Conservation (phyloP, 2,888 invertebrate species). For the Sphaeridia pumilis region DNA sequence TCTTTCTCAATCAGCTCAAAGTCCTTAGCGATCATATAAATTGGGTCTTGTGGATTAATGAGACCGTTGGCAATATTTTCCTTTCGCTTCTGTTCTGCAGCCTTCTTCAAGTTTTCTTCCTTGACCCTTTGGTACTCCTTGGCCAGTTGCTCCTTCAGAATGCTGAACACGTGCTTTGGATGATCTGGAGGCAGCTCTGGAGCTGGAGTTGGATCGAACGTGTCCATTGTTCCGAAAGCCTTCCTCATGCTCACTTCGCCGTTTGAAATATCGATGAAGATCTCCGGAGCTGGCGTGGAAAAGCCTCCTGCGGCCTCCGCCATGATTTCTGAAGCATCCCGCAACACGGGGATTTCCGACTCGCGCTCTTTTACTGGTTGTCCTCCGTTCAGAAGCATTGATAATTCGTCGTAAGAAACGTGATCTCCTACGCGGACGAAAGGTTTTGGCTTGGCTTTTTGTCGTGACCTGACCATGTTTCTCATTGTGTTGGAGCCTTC, state of each 20-base stretch:
- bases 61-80: constrained; percentile 27
- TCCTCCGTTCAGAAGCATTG: constrained; percentile 13
- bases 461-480: no score
- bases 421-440: constrained; percentile 29
- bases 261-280: constrained; percentile 34
- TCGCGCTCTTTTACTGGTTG: background rate
- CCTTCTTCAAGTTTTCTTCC: constrained; percentile 21
- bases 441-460: constrained; percentile 11
- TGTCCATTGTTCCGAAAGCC: constrained; percentile 28
- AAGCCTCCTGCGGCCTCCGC: background rate
- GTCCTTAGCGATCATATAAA: constrained; percentile 27
- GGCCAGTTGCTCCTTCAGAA: constrained; percentile 24
- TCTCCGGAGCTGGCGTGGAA: constrained; percentile 15
- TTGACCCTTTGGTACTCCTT: constrained; percentile 28
- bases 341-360: background rate
- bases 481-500: background rate
- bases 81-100: constrained; percentile 26
- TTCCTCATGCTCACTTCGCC: constrained; percentile 34
- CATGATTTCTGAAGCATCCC: background rate
- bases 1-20: constrained; percentile 22
- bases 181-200: constrained; percentile 16
- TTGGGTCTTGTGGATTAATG: constrained; percentile 20
- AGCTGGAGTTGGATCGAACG: constrained; percentile 22
- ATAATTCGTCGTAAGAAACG: constrained; percentile 27
- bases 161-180: constrained; percentile 25